Evolutionary conservation across 1,140 invertebrate species (phyloP), one percentile per base, ranked within the genome.

Genomic region (Microplitis demolitor): DNA sequence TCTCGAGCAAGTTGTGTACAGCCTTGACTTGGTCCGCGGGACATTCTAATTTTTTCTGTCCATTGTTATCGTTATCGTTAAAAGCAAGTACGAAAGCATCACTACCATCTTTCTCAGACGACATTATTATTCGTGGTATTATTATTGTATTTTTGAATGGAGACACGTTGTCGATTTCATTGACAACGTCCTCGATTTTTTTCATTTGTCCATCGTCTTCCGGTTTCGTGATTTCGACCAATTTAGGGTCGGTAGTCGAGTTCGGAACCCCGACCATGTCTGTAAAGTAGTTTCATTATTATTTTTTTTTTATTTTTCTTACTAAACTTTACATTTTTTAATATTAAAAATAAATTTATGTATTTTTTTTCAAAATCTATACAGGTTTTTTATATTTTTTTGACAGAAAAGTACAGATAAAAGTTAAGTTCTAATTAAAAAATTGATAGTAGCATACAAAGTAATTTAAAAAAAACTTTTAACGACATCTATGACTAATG

Each of bases 191-290:
- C 14, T 61, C 58, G 14, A 13, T 67, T 14, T 51, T 74, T 68
- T 58, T 77, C 13, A 51, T 11, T 61, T 73, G 45, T 11, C 76
- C 63, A 39, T 73, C 53, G n/a, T 69, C 63, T 64, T 76, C 74
- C 54, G 77, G 69, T 58, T 73, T 69, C 16, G 72, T 79, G 54
- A 78, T 71, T 71, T 79, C 79, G 74, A 79, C 64, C 72, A 80
- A 74, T 64, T 77, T 74, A 69, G 81, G 74, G 66, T 85, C 83
- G 80, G 76, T 81, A 77, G 53, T 74, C 79, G 75, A 83, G 79
- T 78, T 78, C 74, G 78, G 80, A 82, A 77, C 84, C 78, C 69
- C 83, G 80, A 84, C 83, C 84, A 84, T 87, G 81, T 80, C 85
- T 86, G 77, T 45, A 64, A 69, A 39, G 9, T 63, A 39, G 31